Conservation (phyloP, 2,113 vertebrate species). For the Rynchops niger region DNA sequence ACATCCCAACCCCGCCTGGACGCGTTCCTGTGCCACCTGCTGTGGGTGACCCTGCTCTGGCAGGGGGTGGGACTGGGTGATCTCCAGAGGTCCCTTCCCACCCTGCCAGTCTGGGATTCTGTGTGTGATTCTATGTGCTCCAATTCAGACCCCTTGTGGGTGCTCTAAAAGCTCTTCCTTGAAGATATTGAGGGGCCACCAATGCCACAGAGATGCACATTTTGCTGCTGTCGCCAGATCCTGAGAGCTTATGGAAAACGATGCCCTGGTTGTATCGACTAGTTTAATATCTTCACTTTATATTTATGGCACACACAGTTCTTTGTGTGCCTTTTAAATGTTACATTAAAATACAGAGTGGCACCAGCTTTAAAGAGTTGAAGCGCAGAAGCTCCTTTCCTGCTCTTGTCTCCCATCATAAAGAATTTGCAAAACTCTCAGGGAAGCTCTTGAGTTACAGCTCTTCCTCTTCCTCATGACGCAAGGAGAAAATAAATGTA, state of each 20-base stretch:
- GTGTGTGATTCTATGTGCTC: neutral
- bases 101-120: too few species aligned
- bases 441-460: constrained; percentile 58
- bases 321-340: neutral
- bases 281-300: neutral
- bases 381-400: constrained; percentile 2
- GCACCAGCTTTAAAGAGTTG: neutral
- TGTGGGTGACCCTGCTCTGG: too few species aligned
- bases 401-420: constrained; percentile 12
- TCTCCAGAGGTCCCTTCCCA: too few species aligned
- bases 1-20: too few species aligned
- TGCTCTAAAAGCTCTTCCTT: neutral
- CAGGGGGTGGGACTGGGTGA: too few species aligned
- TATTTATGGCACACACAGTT: neutral
- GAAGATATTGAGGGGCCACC: neutral
- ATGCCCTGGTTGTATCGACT: neutral
- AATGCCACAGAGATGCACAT: neutral
- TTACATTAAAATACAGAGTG: constrained; percentile 38
- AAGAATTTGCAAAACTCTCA: constrained; percentile 51
- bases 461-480: constrained; percentile 56
- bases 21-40: too few species aligned
- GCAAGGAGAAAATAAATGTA: constrained; percentile 49
- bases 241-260: neutral
- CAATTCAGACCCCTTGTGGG: neutral
- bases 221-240: neutral